Conservation (phyloP, 2,113 vertebrate species). For the Zosterops lateralis region DNA sequence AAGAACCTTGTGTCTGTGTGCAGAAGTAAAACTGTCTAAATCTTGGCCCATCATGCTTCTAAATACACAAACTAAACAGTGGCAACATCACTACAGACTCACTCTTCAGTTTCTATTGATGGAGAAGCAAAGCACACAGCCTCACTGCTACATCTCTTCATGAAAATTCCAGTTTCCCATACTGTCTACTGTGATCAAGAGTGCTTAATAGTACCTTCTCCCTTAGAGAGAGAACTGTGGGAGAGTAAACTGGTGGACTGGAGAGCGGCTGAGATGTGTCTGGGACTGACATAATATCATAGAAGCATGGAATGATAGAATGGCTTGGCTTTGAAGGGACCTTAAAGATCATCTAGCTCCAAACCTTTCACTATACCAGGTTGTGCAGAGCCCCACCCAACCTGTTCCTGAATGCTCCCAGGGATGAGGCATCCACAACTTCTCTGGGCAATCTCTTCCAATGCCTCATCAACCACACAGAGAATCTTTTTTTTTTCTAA, state of each 20-base stretch:
- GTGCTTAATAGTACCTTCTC: not conserved
- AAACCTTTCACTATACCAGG: not conserved
- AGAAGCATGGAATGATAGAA: not conserved
- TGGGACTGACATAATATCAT: not conserved
- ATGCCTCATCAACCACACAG: not conserved
- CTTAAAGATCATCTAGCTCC: not conserved
- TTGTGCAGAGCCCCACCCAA: not conserved
- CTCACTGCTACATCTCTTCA: not conserved
- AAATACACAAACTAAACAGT: not conserved
- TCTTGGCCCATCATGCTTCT: not conserved
- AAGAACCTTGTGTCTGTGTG: not conserved
- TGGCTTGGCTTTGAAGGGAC: not conserved
- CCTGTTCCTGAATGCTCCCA: not conserved
- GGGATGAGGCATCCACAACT: rapidly evolving
- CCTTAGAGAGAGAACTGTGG: not conserved
- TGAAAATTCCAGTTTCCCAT: not conserved
- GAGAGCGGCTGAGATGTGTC: not conserved
- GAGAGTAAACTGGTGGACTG: not conserved
- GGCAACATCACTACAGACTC: not conserved
- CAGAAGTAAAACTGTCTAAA: not conserved
- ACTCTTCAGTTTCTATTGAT: not conserved
- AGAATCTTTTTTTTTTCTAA: not conserved
- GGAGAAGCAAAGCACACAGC: not conserved
- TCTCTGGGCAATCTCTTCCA: not conserved
- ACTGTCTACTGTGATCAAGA: not conserved